These are phyloP conservation scores for Cinclus cinclus DNA, from an alignment of 2,113 vertebrate species.

Conservation along the genomic window DNA sequence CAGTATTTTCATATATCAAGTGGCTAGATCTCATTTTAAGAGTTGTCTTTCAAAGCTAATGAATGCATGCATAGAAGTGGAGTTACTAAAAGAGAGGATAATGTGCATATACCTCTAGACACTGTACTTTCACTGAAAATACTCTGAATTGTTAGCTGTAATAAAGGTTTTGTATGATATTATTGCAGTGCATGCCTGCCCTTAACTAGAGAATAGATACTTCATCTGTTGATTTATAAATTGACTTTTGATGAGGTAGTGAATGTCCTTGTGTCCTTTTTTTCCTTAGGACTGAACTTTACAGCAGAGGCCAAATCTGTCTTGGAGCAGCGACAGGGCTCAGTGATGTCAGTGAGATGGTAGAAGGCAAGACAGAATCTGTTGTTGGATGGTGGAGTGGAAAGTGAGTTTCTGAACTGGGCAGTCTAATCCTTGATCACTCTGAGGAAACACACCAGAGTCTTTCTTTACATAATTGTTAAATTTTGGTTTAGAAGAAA, in stretches of 20 bases:
- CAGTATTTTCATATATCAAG: neutral
- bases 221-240: neutral
- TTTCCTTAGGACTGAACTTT: neutral
- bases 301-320: neutral
- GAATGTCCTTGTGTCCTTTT: neutral
- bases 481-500: neutral
- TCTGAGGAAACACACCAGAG: neutral
- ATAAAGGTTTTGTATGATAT: neutral
- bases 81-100: neutral
- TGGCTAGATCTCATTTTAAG: neutral
- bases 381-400: accelerated
- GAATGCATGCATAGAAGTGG: neutral
- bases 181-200: neutral
- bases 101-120: neutral
- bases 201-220: neutral
- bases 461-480: neutral
- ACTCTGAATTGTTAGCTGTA: neutral
- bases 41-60: neutral
- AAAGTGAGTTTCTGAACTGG: neutral
- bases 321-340: neutral
- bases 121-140: neutral
- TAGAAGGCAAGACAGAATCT: neutral
- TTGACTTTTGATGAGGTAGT: neutral
- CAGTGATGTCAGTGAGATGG: neutral
- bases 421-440: neutral